Percentiles rank a stretch among this genome's conserved stretches.
Conservation (phyloP, 2,888 invertebrate species). For the Rhodophaea formosa region DNA sequence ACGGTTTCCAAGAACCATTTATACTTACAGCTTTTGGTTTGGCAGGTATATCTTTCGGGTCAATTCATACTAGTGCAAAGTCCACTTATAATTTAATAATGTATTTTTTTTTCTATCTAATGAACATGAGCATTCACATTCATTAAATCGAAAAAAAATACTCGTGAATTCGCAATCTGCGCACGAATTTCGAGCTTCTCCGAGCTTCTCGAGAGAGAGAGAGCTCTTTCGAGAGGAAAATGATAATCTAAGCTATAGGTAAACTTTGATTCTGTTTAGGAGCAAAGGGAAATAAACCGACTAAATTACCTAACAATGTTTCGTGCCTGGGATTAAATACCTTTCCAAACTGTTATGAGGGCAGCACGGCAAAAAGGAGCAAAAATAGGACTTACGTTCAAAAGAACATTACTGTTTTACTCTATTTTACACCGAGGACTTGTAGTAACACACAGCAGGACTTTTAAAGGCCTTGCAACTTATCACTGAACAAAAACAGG, state of each 20-base stretch:
- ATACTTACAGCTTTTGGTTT: too few species aligned
- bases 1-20: too few species aligned
- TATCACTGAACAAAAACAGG: conserved; percentile 22
- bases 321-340: conserved; percentile 29
- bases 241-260: not conserved
- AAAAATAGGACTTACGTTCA: conserved; percentile 53
- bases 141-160: too few species aligned
- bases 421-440: conserved; percentile 71
- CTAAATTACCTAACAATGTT: conserved; percentile 8
- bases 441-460: conserved; percentile 63
- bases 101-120: too few species aligned
- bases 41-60: too few species aligned
- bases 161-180: too few species aligned
- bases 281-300: not conserved
- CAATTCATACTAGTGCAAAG: too few species aligned
- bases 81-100: too few species aligned
- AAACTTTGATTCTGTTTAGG: not conserved
- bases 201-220: too few species aligned
- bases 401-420: conserved; percentile 66
- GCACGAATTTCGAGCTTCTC: too few species aligned
- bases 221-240: too few species aligned
- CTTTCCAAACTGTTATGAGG: conserved; percentile 35
- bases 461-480: conserved; percentile 53
- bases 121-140: too few species aligned
- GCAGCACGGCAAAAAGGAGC: conserved; percentile 44